Base-by-base conservation (phyloP, 2,797 vertebrate species). In the Acipenser oxyrinchus region DNA sequence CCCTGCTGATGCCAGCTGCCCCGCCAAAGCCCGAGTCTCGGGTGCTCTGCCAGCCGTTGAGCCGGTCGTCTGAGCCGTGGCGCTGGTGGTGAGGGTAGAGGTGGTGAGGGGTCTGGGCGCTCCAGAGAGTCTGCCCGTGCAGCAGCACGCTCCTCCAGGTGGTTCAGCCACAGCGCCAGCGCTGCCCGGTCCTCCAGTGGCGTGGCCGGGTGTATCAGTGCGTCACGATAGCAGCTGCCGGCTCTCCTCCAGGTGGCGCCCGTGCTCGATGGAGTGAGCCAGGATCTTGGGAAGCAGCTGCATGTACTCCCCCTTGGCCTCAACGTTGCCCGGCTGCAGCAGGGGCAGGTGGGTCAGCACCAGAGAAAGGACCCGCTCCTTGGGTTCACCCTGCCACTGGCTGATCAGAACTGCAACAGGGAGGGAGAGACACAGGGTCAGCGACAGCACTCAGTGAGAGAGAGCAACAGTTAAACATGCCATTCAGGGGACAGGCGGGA, bases 241-340 rank as follows among this genome's bases (percentile, higher is more conserved):
- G 71, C 95, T 98, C 88, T 99, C 96, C 81, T 99, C 97, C 49
- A 99, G 92, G 84, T 98, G 94, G 64, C 92, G 94, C 78, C 93
- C 94, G 69, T 95, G 93, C 76, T 99, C 97, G 2, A 99, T 98
- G 0, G 96, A 98, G 84, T 99, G 97, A 0, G 94, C 92, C 85
- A 99, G 88, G 82, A 98, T 96, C 72, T 95, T 91, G 3, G 96
- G 97, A 73, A 99, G 85, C 71, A 99, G 89, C 67, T 94, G 95
- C 96, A 99, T 98, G 86, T 99, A 99, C 75, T 96, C 96, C 1
- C 92, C 88, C 80, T 99, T 99, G 2, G 95, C 97, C 62, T 98
- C 95, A 0, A 88, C 83, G 76, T 98, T 99, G 69, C 97, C 95
- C 0, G 97, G 97, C 81, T 98, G 98, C 71, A 99, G 92, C 73